Base-by-base conservation (phyloP, 2,113 vertebrate genomes). In the human (Homo sapiens) region DNA sequence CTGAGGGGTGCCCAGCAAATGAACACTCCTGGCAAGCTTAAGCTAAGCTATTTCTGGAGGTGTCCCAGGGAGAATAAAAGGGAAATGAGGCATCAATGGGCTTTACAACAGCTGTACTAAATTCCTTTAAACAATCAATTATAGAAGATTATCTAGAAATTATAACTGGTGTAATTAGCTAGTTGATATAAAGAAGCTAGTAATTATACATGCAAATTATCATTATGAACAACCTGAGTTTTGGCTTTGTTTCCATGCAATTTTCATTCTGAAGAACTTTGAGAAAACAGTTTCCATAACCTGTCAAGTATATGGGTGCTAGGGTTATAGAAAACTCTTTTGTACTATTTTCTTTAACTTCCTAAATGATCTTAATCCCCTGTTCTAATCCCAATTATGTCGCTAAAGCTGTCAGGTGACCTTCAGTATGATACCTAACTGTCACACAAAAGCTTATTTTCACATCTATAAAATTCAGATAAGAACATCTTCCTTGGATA, bases 261-360 rank as follows among this genome's bases (percentile, higher is more conserved):
- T 92, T 87, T 94, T 81, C 87, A 89, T 87, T 84, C 64, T 84
- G 66, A 13, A 94, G 2, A 96, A 94, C 72, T 78, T 45, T 52
- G 22, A 96, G 45, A 45, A 90, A 93, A 94, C 35, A 59, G 17
- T 48, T 57, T 25, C 23, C 30, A 6, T 12, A 70, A 89, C 66
- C 75, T 59, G 79, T 59, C 35, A 84, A 85, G 72, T 5, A 96
- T 38, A 75, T 4, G 32, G 48, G 38, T 82, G 6, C 11, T 8
- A 84, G 52, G 6, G 92, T 59, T 79, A 78, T 18, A 84, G 59
- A 14, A 75, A 85, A 70, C 17, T 8, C 64, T 38, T 13, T n/a
- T 32, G 8, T 43, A 64, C 70, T 48, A 9, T 13, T 73, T 88
- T 88, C 90, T 55, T 52, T 50, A 83, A 70, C 79, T 89, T 86